Conservation (phyloP, 2,113 vertebrate species). For the Lethenteron reissneri region DNA sequence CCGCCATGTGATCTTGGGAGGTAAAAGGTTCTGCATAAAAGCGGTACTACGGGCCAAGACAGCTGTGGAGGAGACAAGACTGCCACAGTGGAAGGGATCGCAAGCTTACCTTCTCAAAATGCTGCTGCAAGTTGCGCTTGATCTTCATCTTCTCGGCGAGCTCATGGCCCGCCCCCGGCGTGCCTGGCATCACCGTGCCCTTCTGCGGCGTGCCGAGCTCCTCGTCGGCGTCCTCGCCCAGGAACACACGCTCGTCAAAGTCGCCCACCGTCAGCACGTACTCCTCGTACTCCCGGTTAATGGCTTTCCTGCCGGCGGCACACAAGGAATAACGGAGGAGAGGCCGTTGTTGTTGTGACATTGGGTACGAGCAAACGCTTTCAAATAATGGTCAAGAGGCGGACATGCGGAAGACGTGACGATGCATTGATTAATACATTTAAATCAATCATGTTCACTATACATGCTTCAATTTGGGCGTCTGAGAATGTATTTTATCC, state of each 20-base stretch:
- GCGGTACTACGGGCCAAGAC: no score
- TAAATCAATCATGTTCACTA: no score
- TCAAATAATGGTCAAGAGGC: no score
- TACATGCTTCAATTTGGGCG: no score
- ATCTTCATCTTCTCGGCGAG: conserved; percentile 24
- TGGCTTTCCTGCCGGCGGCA: conserved; percentile 44
- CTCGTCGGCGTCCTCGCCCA: conserved; percentile 75
- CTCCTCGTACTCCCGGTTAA: conserved; percentile 87
- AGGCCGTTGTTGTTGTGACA: background rate
- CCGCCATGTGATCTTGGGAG: no score
- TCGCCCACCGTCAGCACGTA: conserved; percentile 81
- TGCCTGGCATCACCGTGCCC: conserved; percentile 8
- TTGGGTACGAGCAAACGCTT: background rate
- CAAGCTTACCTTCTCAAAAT: conserved; percentile 56
- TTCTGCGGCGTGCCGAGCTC: conserved; percentile 80
- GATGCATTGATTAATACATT: no score
- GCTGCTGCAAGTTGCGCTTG: conserved; percentile 54
- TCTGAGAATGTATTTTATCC: no score
- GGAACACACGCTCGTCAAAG: conserved; percentile 84
- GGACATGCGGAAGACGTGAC: no score
- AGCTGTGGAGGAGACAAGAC: no score
- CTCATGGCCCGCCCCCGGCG: conserved; percentile 12
- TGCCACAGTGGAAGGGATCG: background rate
- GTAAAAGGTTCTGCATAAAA: no score
- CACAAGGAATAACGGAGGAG: conserved; percentile 5